Evolutionary conservation across 2,797 vertebrate species (phyloP).

Genomic region (Halcyon chelicuti): DNA sequence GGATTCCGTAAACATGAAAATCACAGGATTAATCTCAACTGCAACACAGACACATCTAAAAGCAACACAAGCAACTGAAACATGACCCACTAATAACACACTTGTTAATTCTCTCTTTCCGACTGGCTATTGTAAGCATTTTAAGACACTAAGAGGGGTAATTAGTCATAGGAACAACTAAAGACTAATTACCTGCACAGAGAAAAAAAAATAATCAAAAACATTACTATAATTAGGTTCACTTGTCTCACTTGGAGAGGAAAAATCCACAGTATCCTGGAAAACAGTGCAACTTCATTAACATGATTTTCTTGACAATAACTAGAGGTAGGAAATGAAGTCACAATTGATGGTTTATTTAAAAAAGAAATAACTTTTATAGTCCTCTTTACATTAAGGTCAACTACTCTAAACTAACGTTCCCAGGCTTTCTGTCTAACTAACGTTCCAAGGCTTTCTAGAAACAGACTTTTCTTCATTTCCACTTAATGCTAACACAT

Average conservation of each 20-base stretch:
- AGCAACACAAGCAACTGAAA: neutral
- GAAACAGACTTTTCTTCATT: constrained; percentile 49
- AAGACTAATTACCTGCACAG: constrained; percentile 18
- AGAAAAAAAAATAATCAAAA: neutral
- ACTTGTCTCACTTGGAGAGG: neutral
- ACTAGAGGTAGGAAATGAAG: constrained; percentile 8
- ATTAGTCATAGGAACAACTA: constrained; percentile 19
- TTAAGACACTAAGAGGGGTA: constrained; percentile 2
- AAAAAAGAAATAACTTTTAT: neutral
- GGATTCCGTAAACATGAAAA: neutral
- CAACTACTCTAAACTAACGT: neutral
- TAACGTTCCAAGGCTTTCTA: constrained; percentile 13
- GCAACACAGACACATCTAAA: neutral
- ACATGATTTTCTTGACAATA: neutral
- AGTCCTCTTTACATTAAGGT: neutral
- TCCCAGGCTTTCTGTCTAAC: neutral
- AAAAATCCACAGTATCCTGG: neutral
- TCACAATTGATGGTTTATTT: neutral
- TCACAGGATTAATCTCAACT: neutral
- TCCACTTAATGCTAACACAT: constrained; percentile 7
- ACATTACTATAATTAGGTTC: neutral
- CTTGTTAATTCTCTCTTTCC: constrained; percentile 15
- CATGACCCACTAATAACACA: neutral
- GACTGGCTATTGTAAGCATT: neutral
- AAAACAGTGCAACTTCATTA: neutral